A percentile compares a stretch with the other conserved stretches of the same genome.
Conservation (phyloP, 30 jellyfish, hydroid and myxozoan species). For the Catostylus mosaicus region DNA sequence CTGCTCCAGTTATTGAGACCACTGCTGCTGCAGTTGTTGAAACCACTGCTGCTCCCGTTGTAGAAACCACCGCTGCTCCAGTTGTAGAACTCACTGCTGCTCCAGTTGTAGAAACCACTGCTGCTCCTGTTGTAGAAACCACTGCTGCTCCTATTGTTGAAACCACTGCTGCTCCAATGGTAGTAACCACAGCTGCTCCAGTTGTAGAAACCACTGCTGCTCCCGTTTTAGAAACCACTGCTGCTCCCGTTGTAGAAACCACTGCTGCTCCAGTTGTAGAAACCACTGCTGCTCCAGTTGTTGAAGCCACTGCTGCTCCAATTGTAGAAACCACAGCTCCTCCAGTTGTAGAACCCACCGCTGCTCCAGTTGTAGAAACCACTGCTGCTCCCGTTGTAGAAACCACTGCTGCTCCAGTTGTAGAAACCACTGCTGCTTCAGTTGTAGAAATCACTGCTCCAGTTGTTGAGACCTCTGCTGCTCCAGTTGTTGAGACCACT, state of each 20-base stretch:
- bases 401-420: slow-evolving; percentile 38
- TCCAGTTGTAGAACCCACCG: slow-evolving; percentile 30
- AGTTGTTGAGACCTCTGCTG: slow-evolving; percentile 23
- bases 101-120: slow-evolving; percentile 44
- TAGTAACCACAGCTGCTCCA: slow-evolving; percentile 40
- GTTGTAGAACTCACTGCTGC: slow-evolving; percentile 31
- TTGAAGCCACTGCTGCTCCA: slow-evolving; percentile 29
- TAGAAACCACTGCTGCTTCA: slow-evolving; percentile 11
- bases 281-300: slow-evolving; percentile 25
- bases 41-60: slow-evolving; percentile 54
- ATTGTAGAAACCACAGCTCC: slow-evolving; percentile 19
- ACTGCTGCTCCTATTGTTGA: slow-evolving; percentile 38
- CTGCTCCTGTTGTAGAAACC: slow-evolving; percentile 52
- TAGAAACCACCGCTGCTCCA: slow-evolving; percentile 56
- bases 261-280: slow-evolving; percentile 30
- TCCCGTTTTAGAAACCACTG: not conserved
- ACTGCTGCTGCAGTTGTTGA: slow-evolving; percentile 46
- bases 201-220: slow-evolving; percentile 18
- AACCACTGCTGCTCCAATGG: slow-evolving; percentile 37
- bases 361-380: not conserved
- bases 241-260: slow-evolving; percentile 26
- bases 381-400: slow-evolving; percentile 12
- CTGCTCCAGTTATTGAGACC: slow-evolving; percentile 33
- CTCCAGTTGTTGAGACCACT: slow-evolving; percentile 35
- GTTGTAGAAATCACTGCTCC: slow-evolving; percentile 28